Evolutionary conservation across 1,140 invertebrate genomes (phyloP).

Genomic region (Hyposmocoma kahamanoa): DNA sequence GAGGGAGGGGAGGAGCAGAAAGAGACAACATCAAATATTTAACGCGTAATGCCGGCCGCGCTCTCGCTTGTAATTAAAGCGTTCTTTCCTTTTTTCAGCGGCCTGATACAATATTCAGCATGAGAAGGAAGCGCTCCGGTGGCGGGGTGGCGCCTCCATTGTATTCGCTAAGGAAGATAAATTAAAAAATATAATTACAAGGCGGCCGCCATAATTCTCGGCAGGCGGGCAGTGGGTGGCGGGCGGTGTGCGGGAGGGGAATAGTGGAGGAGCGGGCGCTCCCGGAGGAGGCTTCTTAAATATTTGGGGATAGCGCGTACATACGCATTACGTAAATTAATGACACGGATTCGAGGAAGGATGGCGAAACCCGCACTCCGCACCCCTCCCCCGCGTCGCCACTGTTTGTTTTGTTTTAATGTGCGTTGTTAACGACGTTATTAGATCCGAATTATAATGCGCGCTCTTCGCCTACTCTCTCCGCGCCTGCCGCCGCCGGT

Average conservation of each 20-base stretch:
- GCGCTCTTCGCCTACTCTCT: constrained; percentile 14
- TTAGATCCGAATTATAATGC: constrained; percentile 67
- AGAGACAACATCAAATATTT: constrained; percentile 72
- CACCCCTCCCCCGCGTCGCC: constrained; percentile 27
- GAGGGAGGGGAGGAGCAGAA: constrained; percentile 34
- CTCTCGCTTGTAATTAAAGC: constrained; percentile 73
- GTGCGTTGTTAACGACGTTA: constrained; percentile 70
- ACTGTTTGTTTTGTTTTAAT: constrained; percentile 72
- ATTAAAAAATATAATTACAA: constrained; percentile 77
- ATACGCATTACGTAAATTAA: constrained; percentile 74
- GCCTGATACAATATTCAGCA: constrained; percentile 73
- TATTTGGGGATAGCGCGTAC: constrained; percentile 74
- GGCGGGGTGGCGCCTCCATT: constrained; percentile 71
- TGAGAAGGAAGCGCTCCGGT: constrained; percentile 69
- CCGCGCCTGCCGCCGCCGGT: too few species aligned
- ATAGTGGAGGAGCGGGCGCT: constrained; percentile 68
- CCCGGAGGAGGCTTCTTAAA: constrained; percentile 73
- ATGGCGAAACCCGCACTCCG: constrained; percentile 58
- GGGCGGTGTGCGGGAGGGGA: constrained; percentile 39
- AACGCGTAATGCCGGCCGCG: constrained; percentile 63
- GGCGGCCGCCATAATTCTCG: constrained; percentile 75
- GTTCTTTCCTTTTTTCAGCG: constrained; percentile 72
- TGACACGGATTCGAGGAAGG: constrained; percentile 73
- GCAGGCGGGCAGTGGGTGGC: constrained; percentile 54
- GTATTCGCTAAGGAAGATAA: constrained; percentile 75